Percentiles rank a stretch among this genome's conserved stretches.
These are phyloP conservation scores for Cottus gobio DNA, from an alignment of 2,113 vertebrate genomes.

Conservation along the genomic window DNA sequence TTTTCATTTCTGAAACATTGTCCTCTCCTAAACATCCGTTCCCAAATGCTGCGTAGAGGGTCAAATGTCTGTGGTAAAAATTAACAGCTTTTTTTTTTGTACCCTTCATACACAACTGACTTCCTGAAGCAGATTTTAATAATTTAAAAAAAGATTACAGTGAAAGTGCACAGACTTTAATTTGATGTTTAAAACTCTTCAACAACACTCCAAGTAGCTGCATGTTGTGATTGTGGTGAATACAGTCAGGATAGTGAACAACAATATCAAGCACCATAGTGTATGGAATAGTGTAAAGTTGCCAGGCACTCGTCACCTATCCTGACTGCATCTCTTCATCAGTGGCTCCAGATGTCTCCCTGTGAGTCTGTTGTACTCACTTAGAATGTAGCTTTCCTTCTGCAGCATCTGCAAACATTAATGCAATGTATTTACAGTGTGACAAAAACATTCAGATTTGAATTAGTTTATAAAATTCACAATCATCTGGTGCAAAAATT, in stretches of 20 bases:
- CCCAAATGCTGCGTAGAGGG: constrained; percentile 36
- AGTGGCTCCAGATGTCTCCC: constrained; percentile 86
- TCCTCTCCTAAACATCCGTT: constrained; percentile 5
- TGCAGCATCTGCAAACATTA: constrained; percentile 86
- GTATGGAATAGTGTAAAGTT: no score
- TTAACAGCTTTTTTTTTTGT: constrained; percentile 53
- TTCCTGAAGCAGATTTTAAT: constrained; percentile 81
- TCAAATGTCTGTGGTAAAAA: constrained; percentile 58
- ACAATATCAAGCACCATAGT: constrained; percentile 17
- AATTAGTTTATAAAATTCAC: background rate
- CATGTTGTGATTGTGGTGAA: background rate
- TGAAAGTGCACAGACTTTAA: constrained; percentile 25
- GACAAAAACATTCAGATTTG: background rate
- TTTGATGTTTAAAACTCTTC: background rate
- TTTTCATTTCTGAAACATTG: constrained; percentile 10
- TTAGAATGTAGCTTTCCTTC: constrained; percentile 87
- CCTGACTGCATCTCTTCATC: constrained; percentile 72
- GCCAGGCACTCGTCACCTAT: constrained; percentile 27
- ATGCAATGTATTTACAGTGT: background rate
- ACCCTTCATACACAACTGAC: constrained; percentile 68
- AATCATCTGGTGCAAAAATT: background rate
- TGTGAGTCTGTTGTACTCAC: constrained; percentile 82
- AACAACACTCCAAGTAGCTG: background rate
- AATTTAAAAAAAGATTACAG: constrained; percentile 69
- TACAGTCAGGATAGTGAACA: background rate